Percentiles rank a stretch among this genome's conserved stretches.
phyloP scores from a whole-genome alignment of 1,140 invertebrate genomes.

The Drepana arcuata region DNA sequence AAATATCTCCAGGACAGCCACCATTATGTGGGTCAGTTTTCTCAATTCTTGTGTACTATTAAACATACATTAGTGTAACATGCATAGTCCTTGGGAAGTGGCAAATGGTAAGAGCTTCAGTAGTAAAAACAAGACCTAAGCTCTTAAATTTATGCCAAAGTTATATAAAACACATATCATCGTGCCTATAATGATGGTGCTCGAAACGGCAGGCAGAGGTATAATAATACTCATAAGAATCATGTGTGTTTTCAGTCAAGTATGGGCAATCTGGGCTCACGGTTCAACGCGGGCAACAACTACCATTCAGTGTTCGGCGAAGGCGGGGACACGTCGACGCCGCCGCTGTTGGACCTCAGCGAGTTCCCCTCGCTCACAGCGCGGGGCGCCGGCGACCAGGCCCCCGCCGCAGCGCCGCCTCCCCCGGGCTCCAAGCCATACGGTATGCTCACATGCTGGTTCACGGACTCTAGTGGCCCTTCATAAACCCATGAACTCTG shows the following conservation, averaged over 20 bases:
- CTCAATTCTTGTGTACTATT: too few relatives aligned
- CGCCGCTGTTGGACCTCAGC: conserved; percentile 87
- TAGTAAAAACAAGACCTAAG: too few relatives aligned
- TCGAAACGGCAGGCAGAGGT: too few relatives aligned
- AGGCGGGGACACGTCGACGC: conserved; percentile 81
- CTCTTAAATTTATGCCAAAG: too few relatives aligned
- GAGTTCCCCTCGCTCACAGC: conserved; percentile 92
- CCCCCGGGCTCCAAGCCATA: conserved; percentile 91
- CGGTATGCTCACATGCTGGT: conserved; percentile 69
- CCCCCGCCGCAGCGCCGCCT: conserved; percentile 84
- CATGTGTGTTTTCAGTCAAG: conserved; percentile 41
- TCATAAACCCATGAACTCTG: conserved; percentile 2
- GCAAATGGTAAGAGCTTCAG: too few relatives aligned
- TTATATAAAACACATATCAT: too few relatives aligned
- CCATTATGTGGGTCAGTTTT: too few relatives aligned
- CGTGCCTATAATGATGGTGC: too few relatives aligned
- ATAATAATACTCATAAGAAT: too few relatives aligned
- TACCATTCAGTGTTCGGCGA: conserved; percentile 81
- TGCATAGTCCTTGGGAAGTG: too few relatives aligned
- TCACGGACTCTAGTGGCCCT: background rate
- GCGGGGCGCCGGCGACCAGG: conserved; percentile 76
- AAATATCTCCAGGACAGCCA: too few relatives aligned
- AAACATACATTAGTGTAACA: too few relatives aligned
- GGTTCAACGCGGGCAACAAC: conserved; percentile 51
- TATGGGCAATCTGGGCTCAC: conserved; percentile 58